phyloP scores from a whole-genome alignment of 2,113 vertebrate species.

The Puntigrus tetrazona region DNA sequence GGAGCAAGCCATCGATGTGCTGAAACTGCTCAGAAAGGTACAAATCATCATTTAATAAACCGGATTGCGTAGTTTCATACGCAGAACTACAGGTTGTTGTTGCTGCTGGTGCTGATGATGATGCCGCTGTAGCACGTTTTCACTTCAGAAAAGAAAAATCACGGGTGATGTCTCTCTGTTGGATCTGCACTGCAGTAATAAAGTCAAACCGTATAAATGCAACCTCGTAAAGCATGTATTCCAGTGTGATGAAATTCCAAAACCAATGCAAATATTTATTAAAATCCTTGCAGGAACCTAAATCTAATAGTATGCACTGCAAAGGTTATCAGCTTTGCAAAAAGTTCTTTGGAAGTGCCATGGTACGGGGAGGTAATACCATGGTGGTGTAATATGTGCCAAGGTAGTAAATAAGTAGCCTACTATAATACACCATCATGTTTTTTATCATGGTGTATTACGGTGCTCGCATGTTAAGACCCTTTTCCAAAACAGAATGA shows the following conservation, averaged over 20 bases:
- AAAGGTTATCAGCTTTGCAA: background rate
- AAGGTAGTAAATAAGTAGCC: background rate
- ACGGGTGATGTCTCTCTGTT: background rate
- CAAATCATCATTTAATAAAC: background rate
- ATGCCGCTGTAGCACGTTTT: background rate
- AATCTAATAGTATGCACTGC: background rate
- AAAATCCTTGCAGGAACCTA: background rate
- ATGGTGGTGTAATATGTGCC: background rate
- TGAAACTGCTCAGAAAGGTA: slow-evolving; percentile 84
- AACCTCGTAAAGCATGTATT: background rate
- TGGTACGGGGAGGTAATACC: background rate
- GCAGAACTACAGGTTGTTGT: background rate
- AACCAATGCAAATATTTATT: background rate
- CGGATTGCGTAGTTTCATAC: background rate
- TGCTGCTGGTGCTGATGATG: background rate
- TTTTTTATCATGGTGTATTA: background rate
- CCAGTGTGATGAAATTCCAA: background rate
- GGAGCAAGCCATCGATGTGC: slow-evolving; percentile 80
- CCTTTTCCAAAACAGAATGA: background rate
- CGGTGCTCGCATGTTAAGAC: background rate
- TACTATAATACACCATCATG: background rate
- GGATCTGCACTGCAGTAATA: background rate
- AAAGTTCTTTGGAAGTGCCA: background rate
- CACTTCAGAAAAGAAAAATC: background rate
- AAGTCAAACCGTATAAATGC: background rate